These are phyloP conservation scores for Rhodophaea formosa DNA, from an alignment of 2,888 invertebrate genomes.

Conservation along the genomic window DNA sequence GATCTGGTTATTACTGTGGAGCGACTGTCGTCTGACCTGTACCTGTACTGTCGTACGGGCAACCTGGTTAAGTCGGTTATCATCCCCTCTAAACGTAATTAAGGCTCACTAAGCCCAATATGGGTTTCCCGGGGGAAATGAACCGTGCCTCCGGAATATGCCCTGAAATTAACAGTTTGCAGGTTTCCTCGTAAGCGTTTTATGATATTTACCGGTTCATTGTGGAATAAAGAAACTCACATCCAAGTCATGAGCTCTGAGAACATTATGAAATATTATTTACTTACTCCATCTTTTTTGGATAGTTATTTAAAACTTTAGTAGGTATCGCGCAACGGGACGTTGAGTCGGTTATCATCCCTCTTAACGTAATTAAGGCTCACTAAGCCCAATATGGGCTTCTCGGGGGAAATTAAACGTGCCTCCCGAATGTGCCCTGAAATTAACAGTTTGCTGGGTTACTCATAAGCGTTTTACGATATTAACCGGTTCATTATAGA, in stretches of 20 bases:
- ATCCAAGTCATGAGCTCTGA: too few species aligned
- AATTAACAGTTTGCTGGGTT: background rate
- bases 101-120: slow-evolving; percentile 10
- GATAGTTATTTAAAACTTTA: too few species aligned
- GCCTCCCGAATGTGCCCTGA: background rate
- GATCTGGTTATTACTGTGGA: too few species aligned
- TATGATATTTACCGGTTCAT: background rate
- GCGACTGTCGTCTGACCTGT: too few species aligned
- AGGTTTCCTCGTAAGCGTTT: background rate
- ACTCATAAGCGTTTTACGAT: background rate
- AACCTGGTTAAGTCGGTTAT: too few species aligned
- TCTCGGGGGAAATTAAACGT: slow-evolving; percentile 11
- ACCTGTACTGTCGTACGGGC: too few species aligned
- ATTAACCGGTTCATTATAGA: background rate
- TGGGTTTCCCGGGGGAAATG: slow-evolving; percentile 4
- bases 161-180: slow-evolving; percentile 6
- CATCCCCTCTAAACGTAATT: background rate
- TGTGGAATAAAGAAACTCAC: too few species aligned
- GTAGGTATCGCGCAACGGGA: background rate
- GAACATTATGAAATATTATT: too few species aligned
- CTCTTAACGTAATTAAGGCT: slow-evolving; percentile 10
- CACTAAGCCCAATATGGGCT: slow-evolving; percentile 12
- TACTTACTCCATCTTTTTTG: too few species aligned
- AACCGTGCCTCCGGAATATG: background rate
- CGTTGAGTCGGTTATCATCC: background rate